A percentile compares a stretch with the other conserved stretches of the same genome.
These are phyloP conservation scores for Halocynthia aurantium DNA, from an alignment of 23 tunicate genomes.

Conservation along the genomic window DNA sequence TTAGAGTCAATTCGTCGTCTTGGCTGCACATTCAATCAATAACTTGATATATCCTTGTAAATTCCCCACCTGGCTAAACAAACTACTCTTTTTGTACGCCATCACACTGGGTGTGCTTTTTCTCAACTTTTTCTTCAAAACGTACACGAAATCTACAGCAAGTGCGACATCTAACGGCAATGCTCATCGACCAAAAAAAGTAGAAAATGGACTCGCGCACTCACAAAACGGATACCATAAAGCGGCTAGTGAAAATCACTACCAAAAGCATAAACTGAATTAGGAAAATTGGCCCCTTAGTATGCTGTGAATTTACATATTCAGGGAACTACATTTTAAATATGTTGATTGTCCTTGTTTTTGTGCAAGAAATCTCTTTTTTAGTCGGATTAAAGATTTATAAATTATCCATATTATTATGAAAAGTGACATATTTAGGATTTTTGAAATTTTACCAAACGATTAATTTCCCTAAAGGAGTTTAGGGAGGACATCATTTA, in stretches of 20 bases:
- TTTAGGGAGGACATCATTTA: too few species aligned
- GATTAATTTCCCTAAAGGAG: too few species aligned
- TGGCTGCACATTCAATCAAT: slow-evolving; percentile 49
- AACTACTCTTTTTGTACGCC: slow-evolving; percentile 50
- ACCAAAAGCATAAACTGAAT: background rate
- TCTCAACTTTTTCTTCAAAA: slow-evolving; percentile 56
- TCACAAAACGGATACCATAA: background rate
- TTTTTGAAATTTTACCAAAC: too few species aligned
- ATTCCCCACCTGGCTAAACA: slow-evolving; percentile 56
- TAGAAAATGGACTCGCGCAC: background rate
- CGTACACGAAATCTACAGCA: slow-evolving; percentile 14
- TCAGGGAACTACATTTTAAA: too few species aligned
- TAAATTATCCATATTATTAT: too few species aligned
- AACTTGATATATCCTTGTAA: slow-evolving; percentile 38
- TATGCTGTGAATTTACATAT: too few species aligned
- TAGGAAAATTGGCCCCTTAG: background rate
- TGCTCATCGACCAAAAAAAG: background rate
- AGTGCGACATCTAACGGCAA: background rate
- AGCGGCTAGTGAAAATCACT: background rate
- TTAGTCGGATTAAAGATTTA: too few species aligned
- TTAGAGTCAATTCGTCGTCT: slow-evolving; percentile 73
- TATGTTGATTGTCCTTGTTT: too few species aligned
- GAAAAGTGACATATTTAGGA: too few species aligned
- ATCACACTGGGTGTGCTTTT: slow-evolving; percentile 46
- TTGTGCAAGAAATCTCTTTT: too few species aligned